A percentile compares a stretch with the other conserved stretches of the same genome.
Evolutionary conservation across 2,797 vertebrate genomes (phyloP).

Genomic region (Percopsis omiscomaycus): DNA sequence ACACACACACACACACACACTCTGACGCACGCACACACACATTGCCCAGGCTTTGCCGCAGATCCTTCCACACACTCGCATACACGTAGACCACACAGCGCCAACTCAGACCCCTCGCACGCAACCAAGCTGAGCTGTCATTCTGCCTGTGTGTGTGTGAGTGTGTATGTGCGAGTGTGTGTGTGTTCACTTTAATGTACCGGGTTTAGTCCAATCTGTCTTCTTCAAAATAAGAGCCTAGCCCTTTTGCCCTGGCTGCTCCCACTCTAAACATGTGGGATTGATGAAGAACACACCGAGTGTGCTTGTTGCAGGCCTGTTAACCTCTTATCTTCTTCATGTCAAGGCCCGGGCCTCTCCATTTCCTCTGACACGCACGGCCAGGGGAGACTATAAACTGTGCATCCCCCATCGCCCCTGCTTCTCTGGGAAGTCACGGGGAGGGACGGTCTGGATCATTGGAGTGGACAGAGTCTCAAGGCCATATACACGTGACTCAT

Average conservation of each 20-base stretch:
- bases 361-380: constrained; percentile 65
- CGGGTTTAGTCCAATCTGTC: background rate
- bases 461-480: too few species aligned
- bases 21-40: constrained; percentile 33
- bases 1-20: constrained; percentile 40
- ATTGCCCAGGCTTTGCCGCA: constrained; percentile 60
- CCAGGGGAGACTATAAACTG: constrained; percentile 47
- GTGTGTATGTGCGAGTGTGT: constrained; percentile 4
- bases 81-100: constrained; percentile 76
- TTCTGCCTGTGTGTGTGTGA: constrained; percentile 54
- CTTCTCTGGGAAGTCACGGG: constrained; percentile 33
- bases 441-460: background rate
- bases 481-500: too few species aligned
- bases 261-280: constrained; percentile 75
- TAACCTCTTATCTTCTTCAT: constrained; percentile 83
- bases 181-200: background rate
- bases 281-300: constrained; percentile 79
- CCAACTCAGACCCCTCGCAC: constrained; percentile 72
- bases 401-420: constrained; percentile 55
- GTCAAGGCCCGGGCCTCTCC: constrained; percentile 56
- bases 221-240: constrained; percentile 42
- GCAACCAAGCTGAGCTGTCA: constrained; percentile 75
- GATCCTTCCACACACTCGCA: constrained; percentile 70
- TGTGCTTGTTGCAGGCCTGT: constrained; percentile 81
- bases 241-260: constrained; percentile 38